Percentiles rank a stretch among this genome's conserved stretches.
Evolutionary conservation across 2,113 vertebrate species (phyloP).

Genomic region (Pseudorectes ferrugineus): DNA sequence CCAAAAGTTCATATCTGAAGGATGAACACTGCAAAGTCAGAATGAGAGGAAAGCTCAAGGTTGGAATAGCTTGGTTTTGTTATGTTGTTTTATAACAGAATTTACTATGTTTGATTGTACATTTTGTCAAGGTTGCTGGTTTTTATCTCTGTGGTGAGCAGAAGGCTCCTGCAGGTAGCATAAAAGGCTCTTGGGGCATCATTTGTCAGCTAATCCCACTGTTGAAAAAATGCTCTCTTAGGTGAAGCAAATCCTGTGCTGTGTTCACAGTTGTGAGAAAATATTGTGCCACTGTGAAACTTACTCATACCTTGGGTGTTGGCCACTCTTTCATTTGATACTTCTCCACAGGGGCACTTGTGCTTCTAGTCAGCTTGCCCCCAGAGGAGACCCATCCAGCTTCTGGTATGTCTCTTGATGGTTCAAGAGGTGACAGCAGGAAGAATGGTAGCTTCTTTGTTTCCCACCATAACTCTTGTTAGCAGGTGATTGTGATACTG

Average conservation of each 20-base stretch:
- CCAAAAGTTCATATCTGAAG: background rate
- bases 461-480: background rate
- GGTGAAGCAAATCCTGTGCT: background rate
- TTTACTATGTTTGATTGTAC: background rate
- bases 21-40: background rate
- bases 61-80: background rate
- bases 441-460: background rate
- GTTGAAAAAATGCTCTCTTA: background rate
- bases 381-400: background rate
- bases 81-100: background rate
- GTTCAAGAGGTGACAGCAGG: background rate
- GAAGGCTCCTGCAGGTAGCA: background rate
- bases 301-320: background rate
- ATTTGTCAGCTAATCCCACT: background rate
- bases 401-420: background rate
- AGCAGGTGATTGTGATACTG: background rate
- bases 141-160: background rate
- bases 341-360: background rate
- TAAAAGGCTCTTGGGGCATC: background rate
- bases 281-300: background rate
- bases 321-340: background rate
- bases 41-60: background rate
- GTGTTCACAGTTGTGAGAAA: background rate
- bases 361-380: background rate
- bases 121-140: background rate